A percentile compares a stretch with the other conserved stretches of the same genome.
Conservation (phyloP, 2,888 invertebrate genomes). For the Conomelus anceps region DNA sequence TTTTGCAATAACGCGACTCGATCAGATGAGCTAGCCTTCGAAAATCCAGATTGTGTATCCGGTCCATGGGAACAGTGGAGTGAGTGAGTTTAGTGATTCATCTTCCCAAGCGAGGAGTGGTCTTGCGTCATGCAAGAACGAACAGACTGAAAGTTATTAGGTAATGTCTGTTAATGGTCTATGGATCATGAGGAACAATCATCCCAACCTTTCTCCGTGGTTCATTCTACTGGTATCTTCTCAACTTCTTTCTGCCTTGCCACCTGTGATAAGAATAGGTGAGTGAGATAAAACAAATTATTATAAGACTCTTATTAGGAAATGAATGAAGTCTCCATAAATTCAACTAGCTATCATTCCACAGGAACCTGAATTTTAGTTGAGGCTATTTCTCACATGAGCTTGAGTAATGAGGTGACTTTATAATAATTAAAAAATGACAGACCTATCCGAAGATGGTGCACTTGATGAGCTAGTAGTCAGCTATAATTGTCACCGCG, state of each 20-base stretch:
- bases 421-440: too few relatives aligned
- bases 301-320: too few relatives aligned
- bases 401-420: too few relatives aligned
- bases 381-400: too few relatives aligned
- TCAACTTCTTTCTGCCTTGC: slow-evolving; percentile 19
- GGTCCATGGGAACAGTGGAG: too few relatives aligned
- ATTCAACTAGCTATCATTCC: too few relatives aligned
- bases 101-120: too few relatives aligned
- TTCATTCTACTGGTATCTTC: slow-evolving; percentile 18
- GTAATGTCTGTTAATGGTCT: not conserved
- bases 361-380: too few relatives aligned
- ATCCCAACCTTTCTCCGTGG: not conserved
- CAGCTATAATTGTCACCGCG: too few relatives aligned
- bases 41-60: not conserved
- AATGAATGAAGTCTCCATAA: not conserved
- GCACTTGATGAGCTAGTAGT: too few relatives aligned
- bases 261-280: slow-evolving; percentile 29
- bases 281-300: slow-evolving; percentile 14
- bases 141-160: not conserved
- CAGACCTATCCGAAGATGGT: too few relatives aligned
- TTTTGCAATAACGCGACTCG: too few relatives aligned
- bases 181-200: not conserved
- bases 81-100: not conserved
- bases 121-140: not conserved
- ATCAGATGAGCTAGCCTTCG: not conserved